phyloP scores from a whole-genome alignment of 2,888 invertebrate genomes.

The Bimastos eiseni region DNA sequence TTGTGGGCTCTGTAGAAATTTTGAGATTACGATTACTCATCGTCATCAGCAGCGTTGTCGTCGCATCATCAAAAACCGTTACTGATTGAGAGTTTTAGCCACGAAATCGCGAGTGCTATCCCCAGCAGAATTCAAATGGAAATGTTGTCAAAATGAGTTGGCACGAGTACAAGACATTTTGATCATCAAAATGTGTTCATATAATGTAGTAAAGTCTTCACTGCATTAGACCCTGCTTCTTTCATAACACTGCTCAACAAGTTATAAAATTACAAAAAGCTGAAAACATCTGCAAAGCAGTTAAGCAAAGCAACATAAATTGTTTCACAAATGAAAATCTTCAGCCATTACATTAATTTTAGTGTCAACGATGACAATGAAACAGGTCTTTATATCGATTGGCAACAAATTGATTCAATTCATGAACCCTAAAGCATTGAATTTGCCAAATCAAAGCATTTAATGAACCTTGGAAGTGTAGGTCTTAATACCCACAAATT shows the following conservation, averaged over 20 bases:
- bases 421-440: not conserved
- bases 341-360: not conserved
- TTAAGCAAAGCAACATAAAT: not conserved
- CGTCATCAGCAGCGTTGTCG: no score
- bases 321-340: not conserved
- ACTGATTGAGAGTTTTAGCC: no score
- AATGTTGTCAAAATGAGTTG: not conserved
- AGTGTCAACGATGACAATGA: not conserved
- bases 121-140: not conserved
- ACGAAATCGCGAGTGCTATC: no score
- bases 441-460: not conserved
- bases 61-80: no score
- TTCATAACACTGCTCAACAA: not conserved
- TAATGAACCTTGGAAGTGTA: not conserved
- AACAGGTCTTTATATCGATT: not conserved
- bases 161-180: not conserved
- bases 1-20: no score
- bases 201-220: not conserved
- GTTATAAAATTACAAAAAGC: not conserved
- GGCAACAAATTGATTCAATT: not conserved
- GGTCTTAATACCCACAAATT: not conserved
- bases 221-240: not conserved
- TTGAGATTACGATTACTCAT: no score
- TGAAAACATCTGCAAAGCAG: not conserved
- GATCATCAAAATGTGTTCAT: not conserved